Conservation (phyloP, 1,140 invertebrate genomes). For the Antheraea pernyi region DNA sequence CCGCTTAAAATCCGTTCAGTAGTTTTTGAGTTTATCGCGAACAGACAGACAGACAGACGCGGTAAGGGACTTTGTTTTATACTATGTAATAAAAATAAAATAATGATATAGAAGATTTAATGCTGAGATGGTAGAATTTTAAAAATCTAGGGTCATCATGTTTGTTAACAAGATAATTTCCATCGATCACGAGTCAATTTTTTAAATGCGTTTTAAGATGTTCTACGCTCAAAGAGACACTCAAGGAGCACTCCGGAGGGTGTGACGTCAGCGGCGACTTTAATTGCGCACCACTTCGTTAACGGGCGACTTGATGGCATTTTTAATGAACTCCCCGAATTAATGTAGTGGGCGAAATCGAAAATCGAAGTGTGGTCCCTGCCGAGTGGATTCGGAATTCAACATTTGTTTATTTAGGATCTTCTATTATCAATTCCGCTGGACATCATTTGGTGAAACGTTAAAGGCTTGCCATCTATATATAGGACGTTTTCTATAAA, state of each 20-base stretch:
- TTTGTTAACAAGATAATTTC: slow-evolving; percentile 4
- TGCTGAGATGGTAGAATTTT: too few species aligned
- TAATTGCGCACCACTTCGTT: slow-evolving; percentile 78
- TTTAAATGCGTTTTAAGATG: slow-evolving; percentile 70
- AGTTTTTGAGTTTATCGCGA: too few species aligned
- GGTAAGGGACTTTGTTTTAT: too few species aligned
- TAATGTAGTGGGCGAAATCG: slow-evolving; percentile 77
- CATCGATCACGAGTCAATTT: slow-evolving; percentile 65
- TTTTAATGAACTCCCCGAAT: slow-evolving; percentile 78
- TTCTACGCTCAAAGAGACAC: slow-evolving; percentile 48
- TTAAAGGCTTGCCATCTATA: background rate
- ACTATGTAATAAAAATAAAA: too few species aligned
- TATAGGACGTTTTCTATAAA: background rate
- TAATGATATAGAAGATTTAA: too few species aligned
- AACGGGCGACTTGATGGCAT: slow-evolving; percentile 75
- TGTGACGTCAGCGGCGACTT: slow-evolving; percentile 74
- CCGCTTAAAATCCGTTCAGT: too few species aligned
- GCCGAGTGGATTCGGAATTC: slow-evolving; percentile 34
- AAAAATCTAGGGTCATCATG: background rate
- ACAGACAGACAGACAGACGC: too few species aligned
- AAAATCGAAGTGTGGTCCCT: slow-evolving; percentile 69
- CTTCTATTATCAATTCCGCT: slow-evolving; percentile 48
- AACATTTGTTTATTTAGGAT: slow-evolving; percentile 71
- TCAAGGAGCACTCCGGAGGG: slow-evolving; percentile 55
- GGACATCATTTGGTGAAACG: background rate